These are phyloP conservation scores for Pimpla rufipes DNA, from an alignment of 2,888 invertebrate species.

Conservation along the genomic window DNA sequence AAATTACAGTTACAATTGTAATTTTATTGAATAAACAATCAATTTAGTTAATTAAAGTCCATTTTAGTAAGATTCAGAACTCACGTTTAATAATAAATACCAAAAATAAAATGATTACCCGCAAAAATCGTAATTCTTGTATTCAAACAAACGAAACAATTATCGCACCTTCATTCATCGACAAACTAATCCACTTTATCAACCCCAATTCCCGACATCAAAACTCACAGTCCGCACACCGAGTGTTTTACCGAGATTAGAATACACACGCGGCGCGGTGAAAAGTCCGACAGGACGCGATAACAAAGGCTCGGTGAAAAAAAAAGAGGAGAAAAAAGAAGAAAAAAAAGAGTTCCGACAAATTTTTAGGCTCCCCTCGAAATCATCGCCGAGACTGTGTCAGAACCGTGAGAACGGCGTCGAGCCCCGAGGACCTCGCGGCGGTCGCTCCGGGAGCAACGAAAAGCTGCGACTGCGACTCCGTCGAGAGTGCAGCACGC, in stretches of 20 bases:
- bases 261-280: neutral
- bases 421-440: conserved; percentile 11
- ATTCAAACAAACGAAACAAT: neutral
- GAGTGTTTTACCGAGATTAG: neutral
- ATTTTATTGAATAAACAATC: too few relatives aligned
- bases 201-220: too few relatives aligned
- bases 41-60: too few relatives aligned
- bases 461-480: conserved; percentile 23
- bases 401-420: conserved; percentile 46
- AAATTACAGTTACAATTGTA: too few relatives aligned
- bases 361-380: conserved; percentile 11
- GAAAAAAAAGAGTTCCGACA: neutral
- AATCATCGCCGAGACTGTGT: conserved; percentile 14
- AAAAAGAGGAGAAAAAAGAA: neutral
- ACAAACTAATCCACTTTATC: too few relatives aligned
- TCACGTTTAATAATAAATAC: too few relatives aligned
- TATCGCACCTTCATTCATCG: too few relatives aligned
- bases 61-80: too few relatives aligned
- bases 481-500: neutral
- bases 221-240: too few relatives aligned
- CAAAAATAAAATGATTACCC: too few relatives aligned
- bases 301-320: conserved; percentile 10
- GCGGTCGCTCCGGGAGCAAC: conserved; percentile 8
- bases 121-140: too few relatives aligned
- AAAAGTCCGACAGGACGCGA: neutral